Evolutionary conservation across 1,140 invertebrate species (phyloP).

Genomic region (Colletes gigas): DNA sequence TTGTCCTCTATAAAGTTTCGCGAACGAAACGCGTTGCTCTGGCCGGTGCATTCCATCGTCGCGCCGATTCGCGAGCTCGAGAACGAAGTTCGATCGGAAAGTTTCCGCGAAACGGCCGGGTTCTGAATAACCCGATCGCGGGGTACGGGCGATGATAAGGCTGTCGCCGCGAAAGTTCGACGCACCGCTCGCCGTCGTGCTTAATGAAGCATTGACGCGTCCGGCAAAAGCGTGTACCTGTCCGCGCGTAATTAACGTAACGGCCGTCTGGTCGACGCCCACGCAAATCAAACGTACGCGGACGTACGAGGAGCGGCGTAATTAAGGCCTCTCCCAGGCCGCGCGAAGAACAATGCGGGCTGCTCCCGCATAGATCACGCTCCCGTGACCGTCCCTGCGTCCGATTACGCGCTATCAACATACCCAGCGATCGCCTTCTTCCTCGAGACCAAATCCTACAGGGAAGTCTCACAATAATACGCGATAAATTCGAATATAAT

Average conservation of each 20-base stretch:
- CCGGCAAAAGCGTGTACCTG: constrained; percentile 56
- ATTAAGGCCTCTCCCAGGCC: constrained; percentile 66
- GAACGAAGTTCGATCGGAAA: no score
- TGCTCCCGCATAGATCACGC: constrained; percentile 34
- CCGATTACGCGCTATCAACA: constrained; percentile 14
- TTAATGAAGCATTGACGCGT: constrained; percentile 74
- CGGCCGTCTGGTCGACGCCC: constrained; percentile 52
- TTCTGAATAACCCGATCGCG: no score
- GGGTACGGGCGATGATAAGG: no score
- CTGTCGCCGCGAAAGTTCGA: constrained; percentile 55
- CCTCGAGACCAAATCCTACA: no score
- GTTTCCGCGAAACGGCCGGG: no score
- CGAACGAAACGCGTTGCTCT: no score
- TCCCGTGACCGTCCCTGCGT: constrained; percentile 15
- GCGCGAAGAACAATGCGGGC: constrained; percentile 57
- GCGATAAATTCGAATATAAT: no score
- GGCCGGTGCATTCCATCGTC: no score
- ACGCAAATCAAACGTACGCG: constrained; percentile 69
- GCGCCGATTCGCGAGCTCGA: no score
- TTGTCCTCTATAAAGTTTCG: no score
- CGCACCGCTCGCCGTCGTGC: constrained; percentile 41
- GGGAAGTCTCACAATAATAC: no score
- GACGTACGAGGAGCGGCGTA: constrained; percentile 44
- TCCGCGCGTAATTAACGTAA: constrained; percentile 74
- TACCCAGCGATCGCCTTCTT: background rate